Evolutionary conservation across 2,113 vertebrate species (phyloP).

Genomic region (Pangasianodon hypophthalmus): DNA sequence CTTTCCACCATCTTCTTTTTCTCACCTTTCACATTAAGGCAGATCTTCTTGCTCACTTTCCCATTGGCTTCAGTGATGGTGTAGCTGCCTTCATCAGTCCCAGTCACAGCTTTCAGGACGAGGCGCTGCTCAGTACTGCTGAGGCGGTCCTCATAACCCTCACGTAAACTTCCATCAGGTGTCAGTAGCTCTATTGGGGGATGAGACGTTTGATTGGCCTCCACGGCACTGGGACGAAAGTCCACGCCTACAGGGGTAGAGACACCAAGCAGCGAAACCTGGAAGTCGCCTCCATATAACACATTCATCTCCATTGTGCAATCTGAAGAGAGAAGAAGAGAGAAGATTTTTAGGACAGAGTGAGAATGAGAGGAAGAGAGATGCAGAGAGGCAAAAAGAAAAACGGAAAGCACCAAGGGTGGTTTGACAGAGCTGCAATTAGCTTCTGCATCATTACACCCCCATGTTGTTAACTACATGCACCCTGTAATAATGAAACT

Average conservation of each 20-base stretch:
- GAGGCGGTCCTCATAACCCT: slow-evolving; percentile 64
- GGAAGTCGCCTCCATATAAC: slow-evolving; percentile 68
- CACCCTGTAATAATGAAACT: slow-evolving; percentile 48
- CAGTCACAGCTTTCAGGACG: slow-evolving; percentile 61
- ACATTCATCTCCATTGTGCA: slow-evolving; percentile 66
- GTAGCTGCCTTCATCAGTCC: slow-evolving; percentile 74
- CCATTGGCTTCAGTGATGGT: slow-evolving; percentile 61
- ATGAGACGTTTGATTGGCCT: slow-evolving; percentile 70
- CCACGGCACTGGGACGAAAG: slow-evolving; percentile 65
- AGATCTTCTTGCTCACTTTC: slow-evolving; percentile 65
- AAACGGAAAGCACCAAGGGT: slow-evolving; percentile 27
- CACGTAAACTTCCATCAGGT: neutral
- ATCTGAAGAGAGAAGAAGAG: slow-evolving; percentile 59
- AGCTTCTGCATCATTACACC: slow-evolving; percentile 42
- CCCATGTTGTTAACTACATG: slow-evolving; percentile 44
- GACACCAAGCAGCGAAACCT: slow-evolving; percentile 54
- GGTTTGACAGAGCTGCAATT: slow-evolving; percentile 53
- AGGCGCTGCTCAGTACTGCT: slow-evolving; percentile 46
- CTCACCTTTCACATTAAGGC: slow-evolving; percentile 77
- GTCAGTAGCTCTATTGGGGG: slow-evolving; percentile 64
- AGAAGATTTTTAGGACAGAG: neutral
- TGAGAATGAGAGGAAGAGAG: neutral
- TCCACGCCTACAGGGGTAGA: slow-evolving; percentile 63
- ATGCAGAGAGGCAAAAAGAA: neutral
- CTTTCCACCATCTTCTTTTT: neutral